Conservation (phyloP, 2,113 vertebrate genomes). For the Peromyscus polionotus region DNA sequence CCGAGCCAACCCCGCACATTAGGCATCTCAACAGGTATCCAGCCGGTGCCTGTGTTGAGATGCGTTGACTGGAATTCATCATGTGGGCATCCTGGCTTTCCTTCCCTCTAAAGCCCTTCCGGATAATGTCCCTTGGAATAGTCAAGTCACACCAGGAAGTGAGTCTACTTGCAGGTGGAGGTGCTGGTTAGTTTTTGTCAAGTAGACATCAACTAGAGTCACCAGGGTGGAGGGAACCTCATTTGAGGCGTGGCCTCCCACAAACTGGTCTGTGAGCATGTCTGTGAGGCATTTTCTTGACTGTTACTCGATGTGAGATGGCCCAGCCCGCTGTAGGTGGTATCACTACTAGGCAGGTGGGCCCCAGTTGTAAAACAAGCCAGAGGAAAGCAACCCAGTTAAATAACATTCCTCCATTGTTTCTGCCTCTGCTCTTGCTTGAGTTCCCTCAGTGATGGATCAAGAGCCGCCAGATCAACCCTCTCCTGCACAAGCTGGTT, state of each 20-base stretch:
- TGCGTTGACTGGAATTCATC: background rate
- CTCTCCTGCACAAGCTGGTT: background rate
- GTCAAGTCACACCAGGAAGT: background rate
- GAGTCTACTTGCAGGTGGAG: background rate
- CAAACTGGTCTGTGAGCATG: background rate
- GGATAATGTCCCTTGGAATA: background rate
- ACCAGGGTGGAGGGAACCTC: background rate
- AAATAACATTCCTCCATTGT: background rate
- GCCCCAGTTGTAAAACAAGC: background rate
- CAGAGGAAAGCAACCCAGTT: background rate
- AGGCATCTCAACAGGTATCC: background rate
- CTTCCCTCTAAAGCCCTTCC: background rate
- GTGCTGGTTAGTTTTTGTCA: background rate
- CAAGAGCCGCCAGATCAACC: background rate
- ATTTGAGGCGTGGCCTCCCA: background rate
- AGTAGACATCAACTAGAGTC: background rate
- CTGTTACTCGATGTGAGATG: background rate
- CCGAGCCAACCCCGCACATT: background rate
- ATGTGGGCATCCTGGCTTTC: background rate
- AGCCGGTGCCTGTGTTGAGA: background rate
- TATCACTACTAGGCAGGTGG: background rate
- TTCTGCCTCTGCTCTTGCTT: background rate
- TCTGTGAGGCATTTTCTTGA: background rate
- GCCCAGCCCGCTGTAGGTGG: background rate
- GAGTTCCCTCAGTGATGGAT: background rate